Evolutionary conservation across 2,797 vertebrate species (phyloP), one percentile per base, ranked within the genome.

Genomic region (Calcarius lapponicus): DNA sequence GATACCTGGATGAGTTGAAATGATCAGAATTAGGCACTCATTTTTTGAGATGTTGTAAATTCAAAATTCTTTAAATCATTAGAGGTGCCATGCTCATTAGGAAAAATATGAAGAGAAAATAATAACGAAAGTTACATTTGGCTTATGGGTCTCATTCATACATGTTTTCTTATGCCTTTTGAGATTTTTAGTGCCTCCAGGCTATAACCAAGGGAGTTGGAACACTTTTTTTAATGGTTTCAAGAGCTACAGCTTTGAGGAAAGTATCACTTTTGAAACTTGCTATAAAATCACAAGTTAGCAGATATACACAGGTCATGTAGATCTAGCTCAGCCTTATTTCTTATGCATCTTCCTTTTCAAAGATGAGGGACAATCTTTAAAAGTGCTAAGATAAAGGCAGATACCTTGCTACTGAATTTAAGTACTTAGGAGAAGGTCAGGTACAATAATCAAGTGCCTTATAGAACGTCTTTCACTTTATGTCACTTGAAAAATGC

Each of bases 181-280:
- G 80, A 90, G 50, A 54, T 61, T 83, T 86, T 74, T 64, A 67
- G n/a, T 83, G 50, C 65, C 86, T 92, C 48, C 14, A 78, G 80
- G 61, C 61, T 74, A 34, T 83, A 80, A 67, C 17, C 15, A 80
- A 34, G 76, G 48, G 82, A 64, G 47, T 15, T 92, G 34, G 38
- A 83, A 69, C 61, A 79, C 29, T 86, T 84, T 34, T 70, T 92
- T 64, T 20, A 60, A 69, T 74, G 38, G 11, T 54, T 94, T 80
- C 26, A 74, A 86, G 36, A 80, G 38, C 36, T 64, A 28, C 24
- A 45, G 57, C 54, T 92, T 89, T 58, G 70, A 69, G 42, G 38
- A 53, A 83, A 61, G 22, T 34, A 36, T 26, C 36, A 10, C 31
- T 67, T 75, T 38, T 50, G 69, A 86, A 92, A 72, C 66, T 65